Conservation (phyloP, 2,888 invertebrate species). For the Leptopilina syphax region DNA sequence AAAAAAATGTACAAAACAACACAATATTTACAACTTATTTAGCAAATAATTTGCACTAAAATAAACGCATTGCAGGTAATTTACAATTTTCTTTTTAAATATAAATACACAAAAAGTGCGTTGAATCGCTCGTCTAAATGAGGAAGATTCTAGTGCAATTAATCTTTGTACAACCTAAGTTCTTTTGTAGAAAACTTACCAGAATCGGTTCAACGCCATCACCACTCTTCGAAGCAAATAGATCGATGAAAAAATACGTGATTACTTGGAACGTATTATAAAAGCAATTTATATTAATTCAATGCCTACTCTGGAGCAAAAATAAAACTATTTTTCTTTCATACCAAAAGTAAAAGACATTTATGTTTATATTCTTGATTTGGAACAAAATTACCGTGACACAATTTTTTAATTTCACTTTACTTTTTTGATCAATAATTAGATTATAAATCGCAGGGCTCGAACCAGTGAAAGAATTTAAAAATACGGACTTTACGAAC, state of each 20-base stretch:
- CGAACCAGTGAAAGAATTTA: too few relatives aligned
- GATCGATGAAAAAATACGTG: conserved; percentile 68
- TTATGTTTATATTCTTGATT: conserved; percentile 14
- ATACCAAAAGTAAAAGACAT: conserved; percentile 32
- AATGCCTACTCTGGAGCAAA: neutral
- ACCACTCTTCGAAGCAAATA: conserved; percentile 75
- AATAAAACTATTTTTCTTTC: conserved; percentile 5
- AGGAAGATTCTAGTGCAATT: conserved; percentile 37
- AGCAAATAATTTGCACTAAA: conserved; percentile 10
- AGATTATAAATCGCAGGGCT: too few relatives aligned
- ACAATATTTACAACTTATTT: conserved; percentile 23
- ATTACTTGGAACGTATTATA: conserved; percentile 70
- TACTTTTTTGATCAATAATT: too few relatives aligned
- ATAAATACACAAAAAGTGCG: neutral
- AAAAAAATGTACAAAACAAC: neutral
- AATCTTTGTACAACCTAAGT: conserved; percentile 9
- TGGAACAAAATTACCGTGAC: neutral
- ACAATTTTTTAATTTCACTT: too few relatives aligned
- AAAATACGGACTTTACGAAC: too few relatives aligned
- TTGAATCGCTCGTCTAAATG: conserved; percentile 11
- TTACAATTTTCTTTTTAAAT: neutral
- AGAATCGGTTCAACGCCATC: conserved; percentile 94
- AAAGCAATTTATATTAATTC: neutral
- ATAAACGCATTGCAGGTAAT: conserved; percentile 1
- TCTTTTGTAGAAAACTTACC: conserved; percentile 85